Evolutionary conservation across 2,888 invertebrate species (phyloP).

Genomic region (Lasius fuliginosus): DNA sequence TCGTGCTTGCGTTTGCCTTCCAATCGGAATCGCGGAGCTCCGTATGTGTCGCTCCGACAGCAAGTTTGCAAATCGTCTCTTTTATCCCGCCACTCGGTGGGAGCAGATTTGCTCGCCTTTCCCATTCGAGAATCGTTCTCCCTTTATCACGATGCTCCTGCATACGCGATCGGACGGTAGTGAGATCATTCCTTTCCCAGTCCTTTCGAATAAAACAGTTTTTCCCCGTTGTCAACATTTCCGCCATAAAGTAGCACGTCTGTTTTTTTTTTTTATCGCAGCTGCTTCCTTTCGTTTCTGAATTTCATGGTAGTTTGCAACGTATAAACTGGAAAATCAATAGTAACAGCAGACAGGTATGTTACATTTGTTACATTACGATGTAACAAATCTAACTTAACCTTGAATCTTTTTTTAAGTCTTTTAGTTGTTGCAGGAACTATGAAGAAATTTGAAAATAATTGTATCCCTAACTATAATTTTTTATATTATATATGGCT

Average conservation of each 20-base stretch:
- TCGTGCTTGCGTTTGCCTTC: slow-evolving; percentile 64
- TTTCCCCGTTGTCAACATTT: slow-evolving; percentile 57
- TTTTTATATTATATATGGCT: background rate
- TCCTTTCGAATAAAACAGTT: slow-evolving; percentile 65
- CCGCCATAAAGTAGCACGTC: slow-evolving; percentile 60
- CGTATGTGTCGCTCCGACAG: slow-evolving; percentile 57
- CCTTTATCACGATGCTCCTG: slow-evolving; percentile 55
- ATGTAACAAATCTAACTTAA: background rate
- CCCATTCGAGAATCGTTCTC: slow-evolving; percentile 61
- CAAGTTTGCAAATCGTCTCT: slow-evolving; percentile 76
- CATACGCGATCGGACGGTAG: slow-evolving; percentile 69
- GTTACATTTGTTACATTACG: slow-evolving; percentile 7
- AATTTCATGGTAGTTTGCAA: slow-evolving; percentile 57
- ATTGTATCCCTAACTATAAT: background rate
- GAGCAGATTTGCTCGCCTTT: slow-evolving; percentile 72
- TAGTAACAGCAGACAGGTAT: slow-evolving; percentile 23
- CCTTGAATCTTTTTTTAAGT: background rate
- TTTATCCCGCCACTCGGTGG: slow-evolving; percentile 70
- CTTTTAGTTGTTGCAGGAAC: background rate
- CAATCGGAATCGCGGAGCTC: slow-evolving; percentile 54
- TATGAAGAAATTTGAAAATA: background rate
- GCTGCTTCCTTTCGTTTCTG: slow-evolving; percentile 59
- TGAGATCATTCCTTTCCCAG: slow-evolving; percentile 70
- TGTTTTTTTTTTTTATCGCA: slow-evolving; percentile 31
- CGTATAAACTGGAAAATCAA: slow-evolving; percentile 25